These are phyloP conservation scores for Rhinogobius similis DNA, from an alignment of 2,113 vertebrate species.

Conservation along the genomic window DNA sequence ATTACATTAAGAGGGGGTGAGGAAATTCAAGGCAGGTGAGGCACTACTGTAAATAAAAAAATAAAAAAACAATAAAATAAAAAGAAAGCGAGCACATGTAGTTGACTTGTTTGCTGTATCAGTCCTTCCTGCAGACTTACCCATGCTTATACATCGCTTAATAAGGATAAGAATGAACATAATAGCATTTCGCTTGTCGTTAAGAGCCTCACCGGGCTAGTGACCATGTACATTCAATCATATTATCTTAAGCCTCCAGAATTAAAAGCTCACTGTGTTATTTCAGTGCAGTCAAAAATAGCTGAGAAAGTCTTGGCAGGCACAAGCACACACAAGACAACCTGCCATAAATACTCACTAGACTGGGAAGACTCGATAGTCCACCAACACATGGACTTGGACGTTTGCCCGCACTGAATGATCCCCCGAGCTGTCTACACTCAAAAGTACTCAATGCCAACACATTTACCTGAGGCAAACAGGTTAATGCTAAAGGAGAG, in stretches of 20 bases:
- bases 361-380: conserved; percentile 45
- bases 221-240: conserved; percentile 53
- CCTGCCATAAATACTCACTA: conserved; percentile 56
- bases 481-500: not conserved
- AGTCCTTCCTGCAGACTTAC: not conserved
- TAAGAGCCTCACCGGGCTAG: not conserved
- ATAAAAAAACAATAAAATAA: too few relatives aligned
- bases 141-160: not conserved
- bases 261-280: conserved; percentile 47
- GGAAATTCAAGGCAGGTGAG: too few relatives aligned
- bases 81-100: not conserved
- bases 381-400: conserved; percentile 48
- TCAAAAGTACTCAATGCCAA: conserved; percentile 37
- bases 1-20: too few relatives aligned
- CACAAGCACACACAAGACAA: conserved; percentile 38
- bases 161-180: not conserved
- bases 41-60: too few relatives aligned
- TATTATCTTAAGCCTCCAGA: conserved; percentile 40
- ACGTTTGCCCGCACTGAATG: conserved; percentile 38
- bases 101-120: not conserved
- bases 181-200: not conserved
- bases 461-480: conserved; percentile 36
- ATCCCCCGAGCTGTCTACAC: conserved; percentile 19
- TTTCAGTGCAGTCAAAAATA: conserved; percentile 60
- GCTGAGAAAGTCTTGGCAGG: conserved; percentile 56